These are phyloP conservation scores for Maniola jurtina DNA, from an alignment of 1,140 invertebrate genomes.

Conservation along the genomic window DNA sequence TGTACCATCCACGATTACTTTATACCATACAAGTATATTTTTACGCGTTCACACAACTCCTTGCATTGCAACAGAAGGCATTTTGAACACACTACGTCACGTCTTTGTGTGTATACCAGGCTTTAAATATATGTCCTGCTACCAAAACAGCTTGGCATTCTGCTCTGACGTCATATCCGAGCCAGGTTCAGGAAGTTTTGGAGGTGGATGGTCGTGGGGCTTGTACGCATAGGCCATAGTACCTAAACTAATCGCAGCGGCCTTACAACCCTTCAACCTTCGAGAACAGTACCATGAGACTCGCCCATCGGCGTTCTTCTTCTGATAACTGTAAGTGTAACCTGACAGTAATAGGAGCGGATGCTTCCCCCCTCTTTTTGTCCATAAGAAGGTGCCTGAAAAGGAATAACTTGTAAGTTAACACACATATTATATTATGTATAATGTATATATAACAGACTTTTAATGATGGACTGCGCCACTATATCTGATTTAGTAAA, in stretches of 20 bases:
- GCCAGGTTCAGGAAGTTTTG: slow-evolving; percentile 37
- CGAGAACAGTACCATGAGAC: slow-evolving; percentile 71
- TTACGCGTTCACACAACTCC: no score
- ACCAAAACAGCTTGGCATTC: slow-evolving; percentile 23
- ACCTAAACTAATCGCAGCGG: slow-evolving; percentile 62
- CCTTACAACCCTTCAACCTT: slow-evolving; percentile 62
- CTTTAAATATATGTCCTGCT: background rate
- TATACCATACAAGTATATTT: no score
- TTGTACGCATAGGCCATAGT: slow-evolving; percentile 44
- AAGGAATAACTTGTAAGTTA: slow-evolving; percentile 9
- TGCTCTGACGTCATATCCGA: slow-evolving; percentile 16
- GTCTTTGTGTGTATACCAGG: background rate
- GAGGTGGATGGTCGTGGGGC: slow-evolving; percentile 60
- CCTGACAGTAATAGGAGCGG: slow-evolving; percentile 57
- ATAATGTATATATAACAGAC: no score
- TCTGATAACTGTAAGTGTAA: slow-evolving; percentile 70
- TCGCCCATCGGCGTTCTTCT: slow-evolving; percentile 63
- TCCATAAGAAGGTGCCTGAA: slow-evolving; percentile 63
- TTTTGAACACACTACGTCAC: background rate
- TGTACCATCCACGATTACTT: no score
- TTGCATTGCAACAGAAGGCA: no score
- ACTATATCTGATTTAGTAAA: no score
- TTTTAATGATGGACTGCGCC: no score
- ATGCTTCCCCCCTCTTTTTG: slow-evolving; percentile 65
- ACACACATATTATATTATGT: background rate